Evolutionary conservation across 2,113 vertebrate genomes (phyloP), one percentile per base, ranked within the genome.

Genomic region (Perognathus longimembris): DNA sequence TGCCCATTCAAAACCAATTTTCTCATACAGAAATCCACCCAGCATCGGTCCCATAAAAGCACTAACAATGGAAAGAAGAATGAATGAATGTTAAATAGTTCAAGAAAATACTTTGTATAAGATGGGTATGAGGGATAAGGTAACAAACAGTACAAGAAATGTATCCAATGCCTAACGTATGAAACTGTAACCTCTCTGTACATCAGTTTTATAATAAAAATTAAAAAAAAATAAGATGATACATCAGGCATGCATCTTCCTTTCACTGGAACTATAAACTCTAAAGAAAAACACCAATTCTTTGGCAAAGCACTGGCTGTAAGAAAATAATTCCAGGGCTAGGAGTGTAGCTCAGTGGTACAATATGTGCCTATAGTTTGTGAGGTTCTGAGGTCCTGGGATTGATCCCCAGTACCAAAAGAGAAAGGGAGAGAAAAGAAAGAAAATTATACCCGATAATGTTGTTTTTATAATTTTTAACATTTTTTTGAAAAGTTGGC

Each of bases 1-100:
- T 0, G 99, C 98, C 99, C 99, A 99, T 89, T 99, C 98, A 93
- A 99, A 99, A 94, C 96, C 97, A 66, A 99, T 97, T 40, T 98
- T 98, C 66, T 99, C 99, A 87, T 98, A 98, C 54, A 99, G 95
- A 92, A 99, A 97, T 78, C 99, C 99, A 59, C 99, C 99, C 18
- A 99, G 79, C 0, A 96, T 97, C 0, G 99, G 99, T 40, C 99
- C 99, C 87, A 98, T 96, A 95, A 99, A 99, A 97, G 98, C 98
- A 92, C 99, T 99, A 87, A 95, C 20, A 57, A 87, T 82, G 79
- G 21, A 32, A 92, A 36, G 28, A 82, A 73, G 4, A 50, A 91
- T 0, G 54, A 6, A 17, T 0, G 45, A 9, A 5, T 40, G 67
- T 70, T 80, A 10, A 88, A 74, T 2, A 64, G 34, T 6, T 5